Evolutionary conservation across 2,888 invertebrate genomes (phyloP), one percentile per base, ranked within the genome.

Genomic region (Hydraecia micacea): DNA sequence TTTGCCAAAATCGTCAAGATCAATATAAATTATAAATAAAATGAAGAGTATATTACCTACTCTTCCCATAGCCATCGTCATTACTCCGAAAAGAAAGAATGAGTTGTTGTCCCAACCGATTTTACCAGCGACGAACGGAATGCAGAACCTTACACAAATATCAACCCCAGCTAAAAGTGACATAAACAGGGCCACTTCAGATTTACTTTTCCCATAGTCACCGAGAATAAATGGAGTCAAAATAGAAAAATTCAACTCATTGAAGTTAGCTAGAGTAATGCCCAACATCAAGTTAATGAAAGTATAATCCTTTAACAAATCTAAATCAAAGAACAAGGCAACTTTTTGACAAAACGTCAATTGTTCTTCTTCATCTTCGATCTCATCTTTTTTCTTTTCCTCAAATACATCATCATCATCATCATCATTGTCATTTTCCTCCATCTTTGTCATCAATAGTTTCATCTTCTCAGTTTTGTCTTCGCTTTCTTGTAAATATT

Each of bases 271-370:
- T 62, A 98, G 94, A 0, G 98, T 98, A 70, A 98, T 96, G 1
- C 98, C 98, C 75, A 98, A 91, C 97, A 98, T 98, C 25, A 98
- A 95, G 89, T 98, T 98, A 5, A 98, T 97, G 88, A 97, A 98
- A 7, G 97, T 97, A 25, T 97, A 97, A 93, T 98, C 98, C 86
- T 97, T 97, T 75, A 98, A 92, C 72, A 98, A 95, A 91, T 98
- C 98, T 80, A 98, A 96, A 91, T 98, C 98, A 89, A 98, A 98
- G 91, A 98, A 98, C 60, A 97, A 94, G 0, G 97, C 93, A 11
- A 98, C 90, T 91, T 97, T 97, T 90, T 97, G 94, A 69, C 97
- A 96, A 86, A 95, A 96, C 1, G 95, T 97, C 88, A 95, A 90
- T 81, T 92, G 89, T 84, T 93, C 91, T 80, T 93, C 91, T 80